Percentiles rank a stretch among this genome's conserved stretches.
Conservation (phyloP, 2,797 vertebrate genomes). For the Fistularia commersonii region DNA sequence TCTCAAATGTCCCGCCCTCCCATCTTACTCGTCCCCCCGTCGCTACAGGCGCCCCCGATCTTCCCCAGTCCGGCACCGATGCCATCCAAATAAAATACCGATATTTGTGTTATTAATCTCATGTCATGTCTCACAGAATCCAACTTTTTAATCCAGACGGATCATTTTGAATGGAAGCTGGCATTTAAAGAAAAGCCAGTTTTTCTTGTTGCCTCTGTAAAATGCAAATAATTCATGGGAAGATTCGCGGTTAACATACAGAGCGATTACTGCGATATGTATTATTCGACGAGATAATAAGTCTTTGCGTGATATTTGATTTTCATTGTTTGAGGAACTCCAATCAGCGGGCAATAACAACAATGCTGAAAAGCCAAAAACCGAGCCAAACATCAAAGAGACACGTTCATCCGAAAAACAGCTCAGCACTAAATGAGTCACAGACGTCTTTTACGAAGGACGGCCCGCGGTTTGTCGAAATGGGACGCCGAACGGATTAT, state of each 20-base stretch:
- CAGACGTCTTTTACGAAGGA: constrained; percentile 48
- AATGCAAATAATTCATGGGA: neutral
- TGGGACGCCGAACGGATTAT: constrained; percentile 63
- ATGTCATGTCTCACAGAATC: no score
- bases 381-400: constrained; percentile 45
- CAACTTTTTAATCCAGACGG: no score
- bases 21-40: no score
- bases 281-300: constrained; percentile 22
- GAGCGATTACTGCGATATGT: constrained; percentile 16
- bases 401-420: constrained; percentile 45
- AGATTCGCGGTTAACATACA: neutral
- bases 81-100: no score
- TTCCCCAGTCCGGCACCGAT: no score
- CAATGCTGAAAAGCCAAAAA: constrained; percentile 41
- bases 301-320: constrained; percentile 18
- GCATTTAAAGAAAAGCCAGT: no score
- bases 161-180: no score
- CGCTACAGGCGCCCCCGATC: no score
- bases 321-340: constrained; percentile 26
- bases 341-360: constrained; percentile 43
- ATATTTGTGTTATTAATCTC: no score
- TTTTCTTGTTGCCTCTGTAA: neutral
- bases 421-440: constrained; percentile 50
- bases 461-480: constrained; percentile 52
- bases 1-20: no score